Percentiles rank a stretch among this genome's conserved stretches.
Evolutionary conservation across 2,797 vertebrate genomes (phyloP).

Genomic region (Muscicapa comitata): DNA sequence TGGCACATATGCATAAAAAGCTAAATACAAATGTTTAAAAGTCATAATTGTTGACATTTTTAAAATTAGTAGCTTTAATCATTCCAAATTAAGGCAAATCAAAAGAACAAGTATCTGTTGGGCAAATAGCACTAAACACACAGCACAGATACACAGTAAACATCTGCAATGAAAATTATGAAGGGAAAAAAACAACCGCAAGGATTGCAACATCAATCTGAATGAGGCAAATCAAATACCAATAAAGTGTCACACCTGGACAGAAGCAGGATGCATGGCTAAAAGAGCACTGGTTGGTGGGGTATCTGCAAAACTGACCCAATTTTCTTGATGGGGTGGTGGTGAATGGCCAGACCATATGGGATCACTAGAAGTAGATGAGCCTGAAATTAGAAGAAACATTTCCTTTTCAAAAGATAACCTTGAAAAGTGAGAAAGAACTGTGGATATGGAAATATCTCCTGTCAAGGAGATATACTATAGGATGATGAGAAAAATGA

Average conservation of each 20-base stretch:
- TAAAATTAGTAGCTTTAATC: neutral
- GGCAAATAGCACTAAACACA: slow-evolving; percentile 26
- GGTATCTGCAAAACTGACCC: slow-evolving; percentile 99
- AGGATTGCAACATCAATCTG: slow-evolving; percentile 57
- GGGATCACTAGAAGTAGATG: slow-evolving; percentile 84
- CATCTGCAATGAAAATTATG: slow-evolving; percentile 51
- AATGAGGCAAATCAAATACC: slow-evolving; percentile 82
- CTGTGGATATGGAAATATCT: neutral
- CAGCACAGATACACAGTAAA: slow-evolving; percentile 48
- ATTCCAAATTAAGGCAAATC: slow-evolving; percentile 21
- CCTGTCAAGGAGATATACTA: neutral
- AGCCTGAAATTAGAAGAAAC: slow-evolving; percentile 75
- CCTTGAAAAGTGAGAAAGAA: neutral
- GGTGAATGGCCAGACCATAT: slow-evolving; percentile 95
- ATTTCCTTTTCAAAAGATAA: slow-evolving; percentile 40
- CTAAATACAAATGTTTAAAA: slow-evolving; percentile 59
- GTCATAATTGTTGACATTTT: neutral
- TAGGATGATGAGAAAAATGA: neutral
- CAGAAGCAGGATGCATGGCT: slow-evolving; percentile 93
- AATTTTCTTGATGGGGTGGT: slow-evolving; percentile 94
- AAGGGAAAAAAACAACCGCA: neutral
- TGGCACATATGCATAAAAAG: slow-evolving; percentile 66
- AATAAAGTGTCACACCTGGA: slow-evolving; percentile 92
- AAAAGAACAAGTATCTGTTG: slow-evolving; percentile 17
- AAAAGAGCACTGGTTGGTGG: slow-evolving; percentile 95